phyloP scores from a whole-genome alignment of 1,140 invertebrate species.

The Metopolophium dirhodum region DNA sequence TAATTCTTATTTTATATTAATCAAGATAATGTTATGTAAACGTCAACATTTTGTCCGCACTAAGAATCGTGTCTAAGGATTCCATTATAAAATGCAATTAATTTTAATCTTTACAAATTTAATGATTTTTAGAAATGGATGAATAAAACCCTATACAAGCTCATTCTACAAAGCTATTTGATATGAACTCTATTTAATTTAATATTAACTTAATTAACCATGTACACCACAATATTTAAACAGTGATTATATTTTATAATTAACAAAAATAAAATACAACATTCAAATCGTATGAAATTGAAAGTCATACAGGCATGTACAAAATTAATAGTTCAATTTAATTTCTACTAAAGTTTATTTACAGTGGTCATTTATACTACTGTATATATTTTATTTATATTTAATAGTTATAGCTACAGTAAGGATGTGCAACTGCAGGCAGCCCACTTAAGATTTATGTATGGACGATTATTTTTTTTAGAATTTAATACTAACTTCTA shows the following conservation, averaged over 20 bases:
- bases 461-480: background rate
- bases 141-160: background rate
- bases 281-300: background rate
- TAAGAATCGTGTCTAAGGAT: background rate
- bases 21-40: slow-evolving; percentile 7
- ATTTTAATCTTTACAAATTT: background rate
- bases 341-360: background rate
- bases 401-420: background rate
- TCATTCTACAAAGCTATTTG: background rate
- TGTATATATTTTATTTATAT: background rate
- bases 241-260: background rate
- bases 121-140: background rate
- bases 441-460: background rate
- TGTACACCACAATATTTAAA: background rate
- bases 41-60: background rate
- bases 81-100: slow-evolving; percentile 31
- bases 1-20: slow-evolving; percentile 1
- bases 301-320: background rate
- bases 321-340: background rate
- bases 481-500: background rate
- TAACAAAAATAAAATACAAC: background rate
- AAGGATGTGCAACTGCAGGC: no score
- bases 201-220: background rate
- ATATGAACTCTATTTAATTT: background rate
- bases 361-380: no score